phyloP scores from a whole-genome alignment of 2,888 invertebrate species.

The Chelonus formosanus region DNA sequence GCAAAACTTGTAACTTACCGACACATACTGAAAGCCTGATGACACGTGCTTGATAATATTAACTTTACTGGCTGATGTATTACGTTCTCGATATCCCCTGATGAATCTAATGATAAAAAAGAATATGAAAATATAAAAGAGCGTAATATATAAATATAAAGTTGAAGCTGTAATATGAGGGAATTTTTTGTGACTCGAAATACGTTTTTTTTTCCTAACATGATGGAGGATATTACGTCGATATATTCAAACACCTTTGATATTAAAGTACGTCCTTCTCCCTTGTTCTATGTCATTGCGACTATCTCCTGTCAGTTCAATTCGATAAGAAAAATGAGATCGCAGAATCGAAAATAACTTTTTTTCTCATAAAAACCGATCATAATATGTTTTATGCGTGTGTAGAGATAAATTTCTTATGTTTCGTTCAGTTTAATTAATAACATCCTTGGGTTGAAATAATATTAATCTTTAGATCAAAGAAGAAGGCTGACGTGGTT shows the following conservation, averaged over 20 bases:
- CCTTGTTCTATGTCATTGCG: slow-evolving; percentile 8
- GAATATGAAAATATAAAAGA: slow-evolving; percentile 6
- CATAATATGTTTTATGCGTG: too few species aligned
- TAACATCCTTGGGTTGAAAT: too few species aligned
- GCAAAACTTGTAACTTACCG: slow-evolving; percentile 51
- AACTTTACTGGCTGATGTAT: slow-evolving; percentile 70
- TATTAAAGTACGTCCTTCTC: slow-evolving; percentile 22
- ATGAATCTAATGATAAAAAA: slow-evolving; percentile 33
- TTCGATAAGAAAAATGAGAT: slow-evolving; percentile 26
- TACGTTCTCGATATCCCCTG: slow-evolving; percentile 65
- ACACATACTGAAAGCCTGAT: slow-evolving; percentile 72
- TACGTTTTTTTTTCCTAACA: not conserved
- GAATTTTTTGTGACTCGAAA: slow-evolving; percentile 3
- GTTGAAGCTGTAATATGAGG: too few species aligned
- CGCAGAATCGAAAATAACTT: not conserved
- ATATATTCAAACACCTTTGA: slow-evolving; percentile 22
- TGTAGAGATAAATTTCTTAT: too few species aligned
- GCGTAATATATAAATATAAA: not conserved
- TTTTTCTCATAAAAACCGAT: slow-evolving; percentile 4
- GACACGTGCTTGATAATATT: slow-evolving; percentile 85
- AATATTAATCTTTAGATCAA: too few species aligned
- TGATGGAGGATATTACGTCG: slow-evolving; percentile 20
- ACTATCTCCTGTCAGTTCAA: slow-evolving; percentile 7
- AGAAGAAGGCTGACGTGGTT: too few species aligned
- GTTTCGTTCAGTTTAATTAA: too few species aligned